Conservation (phyloP, 2,888 invertebrate genomes). For the Eilema caniola region DNA sequence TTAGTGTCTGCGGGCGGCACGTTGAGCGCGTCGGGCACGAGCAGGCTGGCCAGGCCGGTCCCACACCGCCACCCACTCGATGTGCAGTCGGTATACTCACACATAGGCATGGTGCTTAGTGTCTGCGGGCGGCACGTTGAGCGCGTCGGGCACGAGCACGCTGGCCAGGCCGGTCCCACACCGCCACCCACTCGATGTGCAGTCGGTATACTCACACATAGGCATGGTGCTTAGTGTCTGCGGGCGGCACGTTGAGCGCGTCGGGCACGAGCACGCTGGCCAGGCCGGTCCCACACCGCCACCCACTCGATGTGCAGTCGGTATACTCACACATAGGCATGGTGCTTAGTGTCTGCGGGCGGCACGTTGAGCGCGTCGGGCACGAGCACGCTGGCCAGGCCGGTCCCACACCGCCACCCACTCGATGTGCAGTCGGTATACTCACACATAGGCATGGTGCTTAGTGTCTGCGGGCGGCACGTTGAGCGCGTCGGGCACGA, state of each 20-base stretch:
- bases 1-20: constrained; percentile 93
- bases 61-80: constrained; percentile 95
- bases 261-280: constrained; percentile 28
- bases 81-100: constrained; percentile 47
- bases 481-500: constrained; percentile 92
- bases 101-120: constrained; percentile 61
- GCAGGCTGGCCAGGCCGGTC: constrained; percentile 75
- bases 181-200: constrained; percentile 93
- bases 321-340: constrained; percentile 51
- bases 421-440: constrained; percentile 85
- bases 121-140: constrained; percentile 95
- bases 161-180: constrained; percentile 88
- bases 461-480: constrained; percentile 93
- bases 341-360: constrained; percentile 88
- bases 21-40: constrained; percentile 72
- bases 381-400: constrained; percentile 47
- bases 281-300: constrained; percentile 89
- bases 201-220: constrained; percentile 45
- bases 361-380: constrained; percentile 90
- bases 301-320: constrained; percentile 92
- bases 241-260: constrained; percentile 93
- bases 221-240: constrained; percentile 77
- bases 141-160: not conserved
- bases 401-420: constrained; percentile 94
- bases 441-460: constrained; percentile 57